Base-by-base conservation (phyloP, 2,113 vertebrate genomes). In the Sigmodon hispidus region DNA sequence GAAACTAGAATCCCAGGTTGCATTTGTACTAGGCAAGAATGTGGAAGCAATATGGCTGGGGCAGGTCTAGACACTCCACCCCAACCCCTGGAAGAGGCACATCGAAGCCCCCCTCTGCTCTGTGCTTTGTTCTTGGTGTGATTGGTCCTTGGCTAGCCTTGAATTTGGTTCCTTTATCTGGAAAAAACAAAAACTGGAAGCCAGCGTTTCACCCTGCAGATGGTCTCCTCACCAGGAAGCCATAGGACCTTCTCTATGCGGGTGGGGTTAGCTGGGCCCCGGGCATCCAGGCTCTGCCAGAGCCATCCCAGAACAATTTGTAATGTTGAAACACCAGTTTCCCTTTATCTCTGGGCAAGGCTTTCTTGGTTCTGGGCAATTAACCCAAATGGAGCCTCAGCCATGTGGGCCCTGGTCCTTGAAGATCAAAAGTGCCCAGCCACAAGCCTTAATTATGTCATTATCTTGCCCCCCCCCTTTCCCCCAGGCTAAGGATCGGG, bases 301-400 rank as follows among this genome's bases (percentile, higher is more conserved):
- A 76, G 88, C 40, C 1, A 85, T 73, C 86, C 81, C 80, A 88
- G 77, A 89, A 67, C 93, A 94, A 92, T 95, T 90, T 96, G 96
- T 94, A 63, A n/a, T 69, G 93, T 89, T 1, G 69, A 90, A 87
- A 96, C 76, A 73, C 67, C 70, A 40, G 1, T 67, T 57, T 67
- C 67, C 89, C 96, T 96, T 90, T 92, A 93, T 96, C 95, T 96
- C 84, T 48, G 90, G 91, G 94, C 91, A 69, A 93, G 87, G 90
- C 76, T 96, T 90, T 96, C 97, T 94, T 48, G 55, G 57, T 95
- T 93, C 81, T 84, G 91, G 92, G 89, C 95, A 83, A 61, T 89
- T 96, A 79, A 83, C 63, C 72, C 87, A 61, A 55, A 96, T 90
- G 52, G 69, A 69, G 90, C 70, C 83, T 90, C 70, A 45, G 90